These are phyloP conservation scores for Asbolus verrucosus DNA, from an alignment of 1,140 invertebrate genomes.

Conservation along the genomic window DNA sequence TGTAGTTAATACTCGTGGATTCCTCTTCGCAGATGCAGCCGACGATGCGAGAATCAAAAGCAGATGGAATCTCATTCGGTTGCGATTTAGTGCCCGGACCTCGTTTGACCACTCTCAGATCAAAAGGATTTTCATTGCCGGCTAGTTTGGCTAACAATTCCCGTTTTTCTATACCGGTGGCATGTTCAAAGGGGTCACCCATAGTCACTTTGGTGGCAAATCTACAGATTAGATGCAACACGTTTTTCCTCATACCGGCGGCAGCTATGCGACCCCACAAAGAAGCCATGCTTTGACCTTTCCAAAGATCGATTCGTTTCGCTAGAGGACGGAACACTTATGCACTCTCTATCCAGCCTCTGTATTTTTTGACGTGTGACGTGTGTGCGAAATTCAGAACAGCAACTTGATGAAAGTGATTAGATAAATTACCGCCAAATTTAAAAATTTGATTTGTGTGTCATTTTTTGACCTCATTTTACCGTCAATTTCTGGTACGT, in stretches of 20 bases:
- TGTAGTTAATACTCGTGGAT: constrained; percentile 87
- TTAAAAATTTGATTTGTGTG: too few species aligned
- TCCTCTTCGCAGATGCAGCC: constrained; percentile 98
- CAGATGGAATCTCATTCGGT: constrained; percentile 91
- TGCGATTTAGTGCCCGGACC: constrained; percentile 84
- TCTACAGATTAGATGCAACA: constrained; percentile 65
- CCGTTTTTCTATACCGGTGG: constrained; percentile 91
- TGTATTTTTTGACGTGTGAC: too few species aligned
- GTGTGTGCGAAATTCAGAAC: too few species aligned
- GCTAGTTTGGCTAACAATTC: constrained; percentile 86
- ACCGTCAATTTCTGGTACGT: too few species aligned
- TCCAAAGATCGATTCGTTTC: too few species aligned
- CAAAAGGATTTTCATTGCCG: constrained; percentile 93
- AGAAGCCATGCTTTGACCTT: constrained; percentile 68
- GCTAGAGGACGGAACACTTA: too few species aligned
- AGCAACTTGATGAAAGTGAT: too few species aligned
- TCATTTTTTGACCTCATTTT: too few species aligned
- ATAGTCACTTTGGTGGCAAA: constrained; percentile 71
- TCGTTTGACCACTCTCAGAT: constrained; percentile 84
- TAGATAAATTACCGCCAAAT: too few species aligned
- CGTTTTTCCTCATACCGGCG: constrained; percentile 67
- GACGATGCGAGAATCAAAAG: constrained; percentile 88
- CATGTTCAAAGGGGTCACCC: constrained; percentile 90
- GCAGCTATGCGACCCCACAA: constrained; percentile 68
- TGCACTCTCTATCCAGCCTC: too few species aligned